Evolutionary conservation across 2,113 vertebrate genomes (phyloP), one percentile per base, ranked within the genome.

Genomic region (Polypterus bichir): DNA sequence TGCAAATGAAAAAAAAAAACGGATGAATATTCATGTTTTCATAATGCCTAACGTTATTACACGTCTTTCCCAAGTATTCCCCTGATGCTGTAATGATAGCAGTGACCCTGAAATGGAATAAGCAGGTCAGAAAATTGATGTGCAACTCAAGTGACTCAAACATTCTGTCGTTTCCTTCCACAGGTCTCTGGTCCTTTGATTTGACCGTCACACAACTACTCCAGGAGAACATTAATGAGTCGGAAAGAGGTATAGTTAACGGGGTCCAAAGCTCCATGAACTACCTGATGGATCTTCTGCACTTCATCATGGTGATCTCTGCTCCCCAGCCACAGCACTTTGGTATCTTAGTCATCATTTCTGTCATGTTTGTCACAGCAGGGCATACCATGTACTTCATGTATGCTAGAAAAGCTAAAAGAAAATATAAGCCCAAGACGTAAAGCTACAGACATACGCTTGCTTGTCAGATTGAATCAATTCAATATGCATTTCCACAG

Each of bases 201-300:
- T 70, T 89, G 70, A 89, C 74, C 0, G 65, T 83, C 69, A 90
- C 79, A 5, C 83, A 85, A 65, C 76, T 86, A 59, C 77, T 86
- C 61, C 77, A 81, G 73, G 83, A 87, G 74, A 86, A 83, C 70
- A 86, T 88, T 71, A 75, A 80, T 47, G 84, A 88, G 77, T 86
- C 74, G 0, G 81, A 90, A 67, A 49, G 73, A 53, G 86, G 86
- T 2, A 72, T 86, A 46, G 81, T 89, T 3, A 89, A 85, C 0
- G 74, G 83, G 3, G 74, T 89, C 57, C 86, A 89, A 73, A 86
- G 86, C 72, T 88, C 88, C 5, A 82, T 90, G 81, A 87, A 88
- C 65, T 85, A 85, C 71, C 76, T 89, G 68, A 87, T 83, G 83
- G 84, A 87, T 63, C 73, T 89, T 49, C 78, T 83, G 56, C 83